phyloP scores from a whole-genome alignment of 2,888 invertebrate species.

The Arge pagana region DNA sequence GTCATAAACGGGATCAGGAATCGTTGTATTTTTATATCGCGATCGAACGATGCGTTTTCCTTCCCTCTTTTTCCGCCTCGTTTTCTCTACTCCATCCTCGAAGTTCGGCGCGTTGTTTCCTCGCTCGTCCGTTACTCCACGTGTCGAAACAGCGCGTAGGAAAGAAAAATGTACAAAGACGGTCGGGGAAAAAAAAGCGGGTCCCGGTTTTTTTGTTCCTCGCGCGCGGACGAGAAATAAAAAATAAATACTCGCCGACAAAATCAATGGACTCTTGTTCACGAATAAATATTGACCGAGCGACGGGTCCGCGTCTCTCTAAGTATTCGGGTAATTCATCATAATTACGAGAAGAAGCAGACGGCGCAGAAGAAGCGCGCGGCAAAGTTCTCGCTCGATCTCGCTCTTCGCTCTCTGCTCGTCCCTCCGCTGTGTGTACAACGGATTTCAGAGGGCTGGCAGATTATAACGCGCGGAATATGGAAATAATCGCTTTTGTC shows the following conservation, averaged over 20 bases:
- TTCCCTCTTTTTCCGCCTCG: conserved; percentile 1
- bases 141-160: background rate
- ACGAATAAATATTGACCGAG: too few relatives aligned
- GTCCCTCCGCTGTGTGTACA: too few relatives aligned
- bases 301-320: too few relatives aligned
- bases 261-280: too few relatives aligned
- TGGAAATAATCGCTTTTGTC: conserved; percentile 21
- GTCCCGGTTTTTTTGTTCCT: too few relatives aligned
- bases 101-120: background rate
- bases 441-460: too few relatives aligned
- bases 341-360: too few relatives aligned
- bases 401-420: too few relatives aligned
- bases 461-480: conserved; percentile 9
- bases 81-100: conserved; percentile 3
- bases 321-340: conserved; percentile 10
- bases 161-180: background rate
- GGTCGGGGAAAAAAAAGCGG: background rate
- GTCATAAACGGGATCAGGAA: conserved; percentile 50
- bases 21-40: conserved; percentile 38
- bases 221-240: too few relatives aligned
- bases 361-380: too few relatives aligned
- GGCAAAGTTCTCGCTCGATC: too few relatives aligned
- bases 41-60: background rate
- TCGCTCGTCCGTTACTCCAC: background rate
- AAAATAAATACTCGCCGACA: too few relatives aligned